Evolutionary conservation across 2,888 invertebrate species (phyloP).

Genomic region (Scaptomyza polygonia): DNA sequence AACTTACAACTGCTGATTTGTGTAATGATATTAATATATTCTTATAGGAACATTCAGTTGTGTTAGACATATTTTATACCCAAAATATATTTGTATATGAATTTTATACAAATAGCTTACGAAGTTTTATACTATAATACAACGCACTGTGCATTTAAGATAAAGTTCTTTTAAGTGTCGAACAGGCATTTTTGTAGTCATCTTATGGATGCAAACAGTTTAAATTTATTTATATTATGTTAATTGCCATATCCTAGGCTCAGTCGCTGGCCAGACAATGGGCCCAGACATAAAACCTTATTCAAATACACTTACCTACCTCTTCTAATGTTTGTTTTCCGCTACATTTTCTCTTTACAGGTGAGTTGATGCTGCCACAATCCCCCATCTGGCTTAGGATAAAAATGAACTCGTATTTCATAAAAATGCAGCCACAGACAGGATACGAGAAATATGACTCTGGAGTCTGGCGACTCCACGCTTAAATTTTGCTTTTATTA

Average conservation of each 20-base stretch:
- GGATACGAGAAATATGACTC: constrained; percentile 33
- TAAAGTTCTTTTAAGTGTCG: background rate
- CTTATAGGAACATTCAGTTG: no score
- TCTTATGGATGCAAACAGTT: constrained; percentile 35
- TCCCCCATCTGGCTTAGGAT: constrained; percentile 16
- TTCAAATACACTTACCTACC: constrained; percentile 70
- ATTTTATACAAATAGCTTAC: background rate
- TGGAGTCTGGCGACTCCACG: constrained; percentile 26
- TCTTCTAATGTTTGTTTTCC: constrained; percentile 73
- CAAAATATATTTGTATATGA: background rate
- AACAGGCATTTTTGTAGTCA: constrained; percentile 16
- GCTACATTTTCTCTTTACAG: constrained; percentile 67
- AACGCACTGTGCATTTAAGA: background rate
- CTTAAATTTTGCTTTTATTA: constrained; percentile 71
- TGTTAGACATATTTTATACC: no score
- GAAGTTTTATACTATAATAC: background rate
- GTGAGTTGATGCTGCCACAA: constrained; percentile 64
- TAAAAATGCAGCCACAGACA: constrained; percentile 53
- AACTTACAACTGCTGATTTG: no score
- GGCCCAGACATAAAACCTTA: constrained; percentile 59
- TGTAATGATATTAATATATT: no score
- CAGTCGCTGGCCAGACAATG: constrained; percentile 50
- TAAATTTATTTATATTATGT: constrained; percentile 58
- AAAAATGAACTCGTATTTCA: constrained; percentile 52
- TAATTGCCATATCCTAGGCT: constrained; percentile 53